Conservation (phyloP, 2,888 invertebrate genomes). For the Taphrorychus bicolor region DNA sequence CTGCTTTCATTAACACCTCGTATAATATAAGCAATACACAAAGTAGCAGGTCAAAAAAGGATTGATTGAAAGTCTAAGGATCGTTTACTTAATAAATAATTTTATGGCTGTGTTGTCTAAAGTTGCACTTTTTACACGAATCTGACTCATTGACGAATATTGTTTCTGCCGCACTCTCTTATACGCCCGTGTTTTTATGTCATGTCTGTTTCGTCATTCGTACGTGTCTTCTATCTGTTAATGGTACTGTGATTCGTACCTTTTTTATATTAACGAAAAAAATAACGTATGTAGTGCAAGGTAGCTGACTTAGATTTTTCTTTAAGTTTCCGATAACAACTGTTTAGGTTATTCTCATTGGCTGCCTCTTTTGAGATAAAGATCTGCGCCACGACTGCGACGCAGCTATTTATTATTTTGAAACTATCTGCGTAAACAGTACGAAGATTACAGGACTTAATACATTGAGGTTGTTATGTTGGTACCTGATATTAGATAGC, state of each 20-base stretch:
- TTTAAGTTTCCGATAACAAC: not conserved
- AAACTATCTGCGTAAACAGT: too few species aligned
- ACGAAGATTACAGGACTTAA: not conserved
- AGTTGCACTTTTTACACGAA: conserved; percentile 53
- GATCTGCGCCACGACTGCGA: too few species aligned
- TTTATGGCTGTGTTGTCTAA: conserved; percentile 61
- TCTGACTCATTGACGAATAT: conserved; percentile 22
- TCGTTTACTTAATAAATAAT: conserved; percentile 12
- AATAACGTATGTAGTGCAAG: conserved; percentile 28
- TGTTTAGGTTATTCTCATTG: too few species aligned
- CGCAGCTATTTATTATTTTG: too few species aligned
- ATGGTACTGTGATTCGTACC: conserved; percentile 25
- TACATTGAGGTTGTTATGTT: conserved; percentile 1
- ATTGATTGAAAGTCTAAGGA: conserved; percentile 9
- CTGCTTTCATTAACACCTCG: conserved; percentile 20
- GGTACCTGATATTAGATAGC: conserved; percentile 15
- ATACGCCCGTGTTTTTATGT: conserved; percentile 25
- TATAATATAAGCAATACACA: conserved; percentile 4
- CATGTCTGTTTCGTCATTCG: conserved; percentile 29
- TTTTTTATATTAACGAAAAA: conserved; percentile 8
- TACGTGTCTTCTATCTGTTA: conserved; percentile 14
- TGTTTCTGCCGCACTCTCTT: conserved; percentile 32
- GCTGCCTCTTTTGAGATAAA: too few species aligned
- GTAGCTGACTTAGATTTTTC: conserved; percentile 13
- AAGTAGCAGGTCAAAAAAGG: conserved; percentile 25